Percentiles rank a stretch among this genome's conserved stretches.
These are phyloP conservation scores for Chrysolina oricalcia DNA, from an alignment of 2,888 invertebrate species.

Conservation along the genomic window DNA sequence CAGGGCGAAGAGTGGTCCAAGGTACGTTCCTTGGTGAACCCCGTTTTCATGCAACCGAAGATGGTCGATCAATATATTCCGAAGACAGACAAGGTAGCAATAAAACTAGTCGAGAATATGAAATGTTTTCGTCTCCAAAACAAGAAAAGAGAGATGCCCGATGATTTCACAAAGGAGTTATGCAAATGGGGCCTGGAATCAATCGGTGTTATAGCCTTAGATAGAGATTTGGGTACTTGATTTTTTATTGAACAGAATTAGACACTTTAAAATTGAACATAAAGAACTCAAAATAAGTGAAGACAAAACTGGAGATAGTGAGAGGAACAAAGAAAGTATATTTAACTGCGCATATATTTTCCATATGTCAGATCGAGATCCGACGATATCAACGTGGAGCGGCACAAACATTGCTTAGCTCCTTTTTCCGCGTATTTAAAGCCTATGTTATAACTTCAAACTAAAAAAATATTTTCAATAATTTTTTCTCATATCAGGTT, in stretches of 20 bases:
- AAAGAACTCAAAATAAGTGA: not conserved
- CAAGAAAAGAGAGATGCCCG: constrained; percentile 60
- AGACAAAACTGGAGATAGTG: too few relatives aligned
- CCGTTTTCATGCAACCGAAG: constrained; percentile 74
- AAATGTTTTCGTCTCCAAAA: constrained; percentile 45
- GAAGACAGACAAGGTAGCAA: constrained; percentile 63
- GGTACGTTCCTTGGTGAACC: constrained; percentile 73
- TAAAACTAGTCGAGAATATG: constrained; percentile 60
- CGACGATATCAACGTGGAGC: too few relatives aligned
- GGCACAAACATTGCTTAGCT: not conserved
- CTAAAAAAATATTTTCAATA: too few relatives aligned
- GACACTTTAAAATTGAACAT: too few relatives aligned
- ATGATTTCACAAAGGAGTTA: constrained; percentile 74
- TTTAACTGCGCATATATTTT: not conserved
- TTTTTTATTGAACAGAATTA: not conserved
- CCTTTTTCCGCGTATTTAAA: not conserved
- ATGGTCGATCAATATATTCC: constrained; percentile 61
- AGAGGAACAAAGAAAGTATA: too few relatives aligned
- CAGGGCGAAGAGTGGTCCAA: constrained; percentile 76
- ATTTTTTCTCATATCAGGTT: not conserved
- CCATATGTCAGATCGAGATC: too few relatives aligned
- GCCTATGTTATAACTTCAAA: too few relatives aligned
- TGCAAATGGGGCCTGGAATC: constrained; percentile 80
- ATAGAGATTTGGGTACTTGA: constrained; percentile 63
- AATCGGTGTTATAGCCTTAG: constrained; percentile 68